A percentile compares a stretch with the other conserved stretches of the same genome.
These are phyloP conservation scores for Nomada fucata DNA, from an alignment of 2,888 invertebrate species.

Conservation along the genomic window DNA sequence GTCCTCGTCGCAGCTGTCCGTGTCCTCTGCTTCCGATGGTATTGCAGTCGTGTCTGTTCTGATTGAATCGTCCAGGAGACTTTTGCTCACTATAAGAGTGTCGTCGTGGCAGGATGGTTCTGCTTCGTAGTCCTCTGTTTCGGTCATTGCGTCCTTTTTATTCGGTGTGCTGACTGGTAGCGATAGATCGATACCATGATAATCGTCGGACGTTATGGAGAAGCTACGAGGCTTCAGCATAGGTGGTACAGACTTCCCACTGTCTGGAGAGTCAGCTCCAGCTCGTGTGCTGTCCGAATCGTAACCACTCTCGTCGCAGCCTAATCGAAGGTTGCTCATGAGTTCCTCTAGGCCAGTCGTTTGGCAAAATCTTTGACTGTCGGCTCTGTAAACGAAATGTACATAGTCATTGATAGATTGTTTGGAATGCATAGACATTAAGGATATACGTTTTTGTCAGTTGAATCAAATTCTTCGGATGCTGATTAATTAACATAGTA, in stretches of 20 bases:
- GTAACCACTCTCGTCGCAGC: conserved; percentile 87
- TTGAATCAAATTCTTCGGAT: background rate
- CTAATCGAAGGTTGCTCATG: conserved; percentile 80
- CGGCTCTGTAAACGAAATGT: conserved; percentile 46
- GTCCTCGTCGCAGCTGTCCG: conserved; percentile 76
- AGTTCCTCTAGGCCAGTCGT: conserved; percentile 78
- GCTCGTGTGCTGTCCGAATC: conserved; percentile 86
- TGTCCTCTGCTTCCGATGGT: conserved; percentile 72
- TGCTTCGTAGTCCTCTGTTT: background rate
- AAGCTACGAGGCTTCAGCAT: conserved; percentile 73
- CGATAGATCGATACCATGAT: conserved; percentile 76
- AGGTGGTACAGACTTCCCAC: conserved; percentile 74
- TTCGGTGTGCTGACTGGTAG: conserved; percentile 26
- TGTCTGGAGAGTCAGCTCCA: conserved; percentile 86
- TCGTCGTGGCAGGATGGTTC: conserved; percentile 22
- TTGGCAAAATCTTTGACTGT: conserved; percentile 60
- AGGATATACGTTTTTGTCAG: background rate
- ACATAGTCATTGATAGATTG: no score
- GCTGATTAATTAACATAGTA: no score
- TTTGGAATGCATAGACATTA: no score
- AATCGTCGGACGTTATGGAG: conserved; percentile 80
- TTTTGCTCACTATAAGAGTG: conserved; percentile 19
- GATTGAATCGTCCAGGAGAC: conserved; percentile 56
- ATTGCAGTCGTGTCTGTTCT: conserved; percentile 66
- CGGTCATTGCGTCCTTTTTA: conserved; percentile 14